Evolutionary conservation across 53 echinoderm and acorn worm genomes (phyloP), one percentile per base, ranked within the genome.

Genomic region (Antedon mediterranea): DNA sequence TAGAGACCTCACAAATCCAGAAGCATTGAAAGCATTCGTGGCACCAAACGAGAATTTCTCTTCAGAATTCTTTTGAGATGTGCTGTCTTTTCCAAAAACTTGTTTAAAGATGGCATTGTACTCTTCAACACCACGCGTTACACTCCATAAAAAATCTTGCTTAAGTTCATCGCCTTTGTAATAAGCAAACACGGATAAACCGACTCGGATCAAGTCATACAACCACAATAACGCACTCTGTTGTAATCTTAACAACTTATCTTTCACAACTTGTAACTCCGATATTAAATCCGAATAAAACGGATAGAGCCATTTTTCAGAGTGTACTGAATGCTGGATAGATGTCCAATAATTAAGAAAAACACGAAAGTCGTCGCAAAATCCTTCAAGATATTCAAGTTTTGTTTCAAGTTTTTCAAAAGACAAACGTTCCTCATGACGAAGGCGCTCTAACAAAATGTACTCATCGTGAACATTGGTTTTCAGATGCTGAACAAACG

Each of bases 181-280:
- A 75, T 93, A 89, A 2, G 98, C 90, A 44, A 90, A 93, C 28
- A 98, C 93, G 73, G 84, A 84, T 29, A 98, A 76, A 3, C 98
- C 98, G n/a, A 90, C 86, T 28, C 79, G 75, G 30, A 98, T 88
- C 31, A 97, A 76, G 29, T 80, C 85, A 32, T 93, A 90, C 34
- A 98, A 72, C 98, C 98, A 98, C 73, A 81, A 84, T 70, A 98
- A 78, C 34, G 93, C 98, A 86, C 90, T 85, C 43, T 88, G 85
- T 71, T 88, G 86, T 84, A 88, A 87, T 71, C 90, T 88, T 13
- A 74, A 72, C 13, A 98, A 82, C 28, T 85, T 84, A 32, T 82
- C 76, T 75, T 89, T 86, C 73, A 98, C 73, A 72, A 81, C 77
- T 30, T 86, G 84, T 71, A 98, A 79, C 33, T 90, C 86, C 23